Percentiles rank a stretch among this genome's conserved stretches.
phyloP scores from a whole-genome alignment of 2,797 vertebrate species.

The Euphonia xanthogaster region DNA sequence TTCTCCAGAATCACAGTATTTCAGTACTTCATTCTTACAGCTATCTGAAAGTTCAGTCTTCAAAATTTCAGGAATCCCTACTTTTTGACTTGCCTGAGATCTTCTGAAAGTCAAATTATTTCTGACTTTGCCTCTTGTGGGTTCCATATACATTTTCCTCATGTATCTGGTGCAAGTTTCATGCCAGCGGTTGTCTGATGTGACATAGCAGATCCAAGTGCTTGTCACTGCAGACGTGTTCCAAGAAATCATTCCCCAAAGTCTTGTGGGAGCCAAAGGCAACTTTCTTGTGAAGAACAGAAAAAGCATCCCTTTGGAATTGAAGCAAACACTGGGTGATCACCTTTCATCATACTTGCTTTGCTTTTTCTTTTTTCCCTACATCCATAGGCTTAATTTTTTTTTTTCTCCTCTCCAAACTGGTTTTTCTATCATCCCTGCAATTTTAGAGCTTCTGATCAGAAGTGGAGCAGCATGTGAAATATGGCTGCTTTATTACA shows the following conservation, averaged over 20 bases:
- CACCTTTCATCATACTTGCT: neutral
- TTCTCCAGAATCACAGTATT: neutral
- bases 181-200: neutral
- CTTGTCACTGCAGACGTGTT: neutral
- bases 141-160: neutral
- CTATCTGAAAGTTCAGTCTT: neutral
- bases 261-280: neutral
- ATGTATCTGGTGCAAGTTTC: neutral
- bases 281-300: neutral
- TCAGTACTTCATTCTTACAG: neutral
- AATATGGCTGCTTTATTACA: neutral
- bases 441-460: neutral
- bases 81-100: neutral
- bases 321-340: neutral
- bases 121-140: neutral
- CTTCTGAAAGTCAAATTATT: neutral
- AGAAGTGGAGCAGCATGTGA: neutral
- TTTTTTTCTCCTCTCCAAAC: neutral
- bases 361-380: neutral
- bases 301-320: neutral
- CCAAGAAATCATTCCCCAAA: neutral
- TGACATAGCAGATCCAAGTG: neutral
- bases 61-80: neutral
- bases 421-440: neutral
- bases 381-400: neutral